Percentiles rank a stretch among this genome's conserved stretches.
phyloP scores from a whole-genome alignment of 1,140 invertebrate genomes.

The Ylistrum balloti region DNA sequence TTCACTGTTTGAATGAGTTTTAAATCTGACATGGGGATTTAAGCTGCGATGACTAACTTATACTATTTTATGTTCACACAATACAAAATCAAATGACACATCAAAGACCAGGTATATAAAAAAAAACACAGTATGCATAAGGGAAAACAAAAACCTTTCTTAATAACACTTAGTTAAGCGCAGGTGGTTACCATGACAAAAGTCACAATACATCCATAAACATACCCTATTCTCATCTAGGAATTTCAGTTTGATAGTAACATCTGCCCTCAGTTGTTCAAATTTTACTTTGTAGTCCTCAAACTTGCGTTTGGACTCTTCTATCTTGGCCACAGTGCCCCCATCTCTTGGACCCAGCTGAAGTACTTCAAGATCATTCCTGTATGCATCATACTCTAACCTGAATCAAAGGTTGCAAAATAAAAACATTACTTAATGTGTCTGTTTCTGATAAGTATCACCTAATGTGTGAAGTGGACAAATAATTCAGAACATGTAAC shows the following conservation, averaged over 20 bases:
- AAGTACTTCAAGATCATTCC: conserved; percentile 93
- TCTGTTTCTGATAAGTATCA: too few relatives aligned
- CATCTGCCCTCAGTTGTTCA: conserved; percentile 95
- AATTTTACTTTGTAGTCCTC: conserved; percentile 93
- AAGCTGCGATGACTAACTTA: too few relatives aligned
- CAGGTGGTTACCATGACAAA: background rate
- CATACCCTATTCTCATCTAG: conserved; percentile 96
- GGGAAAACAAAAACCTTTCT: too few relatives aligned
- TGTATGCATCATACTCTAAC: conserved; percentile 98
- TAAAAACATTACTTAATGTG: background rate
- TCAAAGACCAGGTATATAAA: too few relatives aligned
- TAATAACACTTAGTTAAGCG: too few relatives aligned
- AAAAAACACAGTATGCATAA: too few relatives aligned
- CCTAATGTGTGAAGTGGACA: too few relatives aligned
- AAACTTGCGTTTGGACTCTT: conserved; percentile 92
- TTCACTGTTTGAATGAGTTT: too few relatives aligned
- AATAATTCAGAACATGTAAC: too few relatives aligned
- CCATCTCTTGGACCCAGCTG: conserved; percentile 72
- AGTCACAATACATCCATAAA: background rate
- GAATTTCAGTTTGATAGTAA: conserved; percentile 97
- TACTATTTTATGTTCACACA: too few relatives aligned
- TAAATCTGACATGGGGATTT: too few relatives aligned
- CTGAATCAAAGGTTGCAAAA: conserved; percentile 83
- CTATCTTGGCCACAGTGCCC: conserved; percentile 84
- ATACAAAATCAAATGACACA: too few relatives aligned